Evolutionary conservation across 2,797 vertebrate species (phyloP).

Genomic region (Sebastes miniatus): DNA sequence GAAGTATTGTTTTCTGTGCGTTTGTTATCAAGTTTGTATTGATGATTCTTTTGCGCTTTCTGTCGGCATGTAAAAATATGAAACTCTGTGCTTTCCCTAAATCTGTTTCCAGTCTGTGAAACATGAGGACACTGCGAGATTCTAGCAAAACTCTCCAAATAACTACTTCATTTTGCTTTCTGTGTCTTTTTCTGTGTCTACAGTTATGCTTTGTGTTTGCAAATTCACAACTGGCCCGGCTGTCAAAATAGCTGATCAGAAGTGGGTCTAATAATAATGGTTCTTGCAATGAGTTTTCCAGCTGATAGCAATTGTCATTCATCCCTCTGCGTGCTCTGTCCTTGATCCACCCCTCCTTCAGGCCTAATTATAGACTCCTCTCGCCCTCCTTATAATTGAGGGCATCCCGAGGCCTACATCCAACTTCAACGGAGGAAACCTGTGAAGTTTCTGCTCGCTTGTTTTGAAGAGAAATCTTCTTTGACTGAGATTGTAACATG

Average conservation of each 20-base stretch:
- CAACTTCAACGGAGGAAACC: constrained; percentile 43
- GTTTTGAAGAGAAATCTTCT: constrained; percentile 11
- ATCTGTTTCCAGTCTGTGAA: background rate
- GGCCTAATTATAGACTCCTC: constrained; percentile 79
- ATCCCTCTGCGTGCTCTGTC: constrained; percentile 69
- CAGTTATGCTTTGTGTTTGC: constrained; percentile 4
- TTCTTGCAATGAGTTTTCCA: constrained; percentile 56
- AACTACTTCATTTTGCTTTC: background rate
- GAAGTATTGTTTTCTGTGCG: background rate
- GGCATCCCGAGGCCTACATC: constrained; percentile 77
- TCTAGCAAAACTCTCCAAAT: background rate
- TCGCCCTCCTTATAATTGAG: constrained; percentile 85
- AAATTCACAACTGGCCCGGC: constrained; percentile 18
- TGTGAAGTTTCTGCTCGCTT: constrained; percentile 39
- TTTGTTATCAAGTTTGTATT: constrained; percentile 11
- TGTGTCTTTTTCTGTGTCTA: background rate
- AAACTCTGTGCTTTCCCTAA: background rate
- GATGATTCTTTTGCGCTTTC: constrained; percentile 9
- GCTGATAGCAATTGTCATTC: constrained; percentile 72
- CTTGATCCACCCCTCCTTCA: constrained; percentile 74
- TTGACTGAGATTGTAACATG: background rate
- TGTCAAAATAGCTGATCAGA: constrained; percentile 49
- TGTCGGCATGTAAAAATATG: background rate
- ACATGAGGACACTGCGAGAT: background rate
- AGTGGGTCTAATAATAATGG: constrained; percentile 65